Conservation (phyloP, 2,888 invertebrate species). For the Clunio marinus region DNA sequence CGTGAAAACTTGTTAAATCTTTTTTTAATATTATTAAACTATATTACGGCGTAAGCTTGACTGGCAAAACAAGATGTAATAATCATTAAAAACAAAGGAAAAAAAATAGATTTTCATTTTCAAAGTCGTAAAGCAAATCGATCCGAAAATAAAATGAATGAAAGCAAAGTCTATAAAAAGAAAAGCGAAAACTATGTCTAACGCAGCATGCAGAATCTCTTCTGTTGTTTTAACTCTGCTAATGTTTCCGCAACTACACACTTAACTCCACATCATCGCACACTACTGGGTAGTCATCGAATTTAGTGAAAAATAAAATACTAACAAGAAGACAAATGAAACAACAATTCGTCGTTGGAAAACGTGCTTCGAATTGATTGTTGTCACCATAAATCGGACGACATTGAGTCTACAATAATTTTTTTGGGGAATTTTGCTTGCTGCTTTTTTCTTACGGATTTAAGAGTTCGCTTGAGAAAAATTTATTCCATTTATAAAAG, state of each 20-base stretch:
- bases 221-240: neutral
- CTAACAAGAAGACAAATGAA: slow-evolving; percentile 11
- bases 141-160: no score
- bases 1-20: no score
- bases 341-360: neutral
- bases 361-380: slow-evolving; percentile 34
- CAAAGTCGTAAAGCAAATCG: no score
- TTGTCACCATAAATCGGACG: slow-evolving; percentile 4
- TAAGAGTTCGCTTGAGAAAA: no score
- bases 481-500: neutral
- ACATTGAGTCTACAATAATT: slow-evolving; percentile 35
- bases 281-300: no score
- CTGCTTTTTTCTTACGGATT: neutral
- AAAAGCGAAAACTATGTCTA: slow-evolving; percentile 4
- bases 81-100: no score
- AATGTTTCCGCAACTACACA: neutral
- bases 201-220: neutral
- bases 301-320: no score
- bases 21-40: no score
- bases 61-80: no score
- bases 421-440: slow-evolving; percentile 6
- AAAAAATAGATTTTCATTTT: neutral
- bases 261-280: neutral
- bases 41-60: no score
- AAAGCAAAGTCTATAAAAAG: no score